These are phyloP conservation scores for Furcula furcula DNA, from an alignment of 2,888 invertebrate genomes.

Conservation along the genomic window DNA sequence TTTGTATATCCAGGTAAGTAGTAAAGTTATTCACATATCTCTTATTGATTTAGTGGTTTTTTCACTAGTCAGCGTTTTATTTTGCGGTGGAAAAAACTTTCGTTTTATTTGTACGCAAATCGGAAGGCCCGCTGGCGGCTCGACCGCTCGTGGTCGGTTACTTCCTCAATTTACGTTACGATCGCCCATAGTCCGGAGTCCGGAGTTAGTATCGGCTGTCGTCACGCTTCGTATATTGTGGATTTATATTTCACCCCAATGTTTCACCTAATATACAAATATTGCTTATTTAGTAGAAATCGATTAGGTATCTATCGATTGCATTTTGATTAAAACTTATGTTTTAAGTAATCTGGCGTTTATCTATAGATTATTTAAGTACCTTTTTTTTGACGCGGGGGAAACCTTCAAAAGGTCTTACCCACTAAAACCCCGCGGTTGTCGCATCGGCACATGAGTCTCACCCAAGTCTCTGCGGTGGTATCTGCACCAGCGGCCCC, in stretches of 20 bases:
- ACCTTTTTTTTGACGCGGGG: too few species aligned
- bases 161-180: constrained; percentile 73
- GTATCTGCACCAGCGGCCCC: too few species aligned
- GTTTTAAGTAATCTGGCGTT: too few species aligned
- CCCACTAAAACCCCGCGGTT: too few species aligned
- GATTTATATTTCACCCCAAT: constrained; percentile 67
- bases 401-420: too few species aligned
- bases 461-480: too few species aligned
- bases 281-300: constrained; percentile 38
- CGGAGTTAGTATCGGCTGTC: constrained; percentile 69
- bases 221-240: constrained; percentile 68
- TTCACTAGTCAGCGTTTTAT: constrained; percentile 47
- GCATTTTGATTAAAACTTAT: too few species aligned
- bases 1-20: not conserved
- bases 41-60: constrained; percentile 27
- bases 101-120: constrained; percentile 75
- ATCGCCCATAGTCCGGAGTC: constrained; percentile 53
- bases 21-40: constrained; percentile 2
- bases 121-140: constrained; percentile 52
- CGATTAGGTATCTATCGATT: too few species aligned
- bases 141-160: constrained; percentile 59
- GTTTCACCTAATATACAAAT: constrained; percentile 53
- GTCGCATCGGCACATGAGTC: too few species aligned
- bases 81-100: constrained; percentile 64
- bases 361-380: too few species aligned